Percentiles rank a stretch among this genome's conserved stretches.
Conservation (phyloP, 2,888 invertebrate species). For the Melangyna quadrimaculata region DNA sequence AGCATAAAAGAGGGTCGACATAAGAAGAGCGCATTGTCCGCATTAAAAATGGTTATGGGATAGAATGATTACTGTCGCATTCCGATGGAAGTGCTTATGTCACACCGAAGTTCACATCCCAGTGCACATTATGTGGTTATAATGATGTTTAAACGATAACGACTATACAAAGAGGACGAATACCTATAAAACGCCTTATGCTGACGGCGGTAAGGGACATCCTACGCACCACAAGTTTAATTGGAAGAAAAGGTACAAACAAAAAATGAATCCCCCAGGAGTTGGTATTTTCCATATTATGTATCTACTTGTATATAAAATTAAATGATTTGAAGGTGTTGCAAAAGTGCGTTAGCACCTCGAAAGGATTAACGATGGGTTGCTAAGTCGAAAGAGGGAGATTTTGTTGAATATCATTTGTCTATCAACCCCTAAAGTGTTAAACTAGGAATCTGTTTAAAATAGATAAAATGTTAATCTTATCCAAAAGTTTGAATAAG, state of each 20-base stretch:
- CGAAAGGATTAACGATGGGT: background rate
- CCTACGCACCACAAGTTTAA: conserved; percentile 3
- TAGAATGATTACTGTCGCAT: conserved; percentile 59
- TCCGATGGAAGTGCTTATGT: conserved; percentile 51
- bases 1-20: conserved; percentile 19
- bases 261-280: background rate
- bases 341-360: conserved; percentile 11
- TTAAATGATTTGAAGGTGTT: conserved; percentile 13
- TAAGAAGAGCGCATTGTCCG: conserved; percentile 59
- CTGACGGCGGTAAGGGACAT: background rate
- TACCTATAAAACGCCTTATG: background rate
- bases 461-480: background rate
- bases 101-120: conserved; percentile 44
- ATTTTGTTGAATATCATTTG: background rate
- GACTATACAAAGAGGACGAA: conserved; percentile 11
- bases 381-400: background rate
- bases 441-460: background rate
- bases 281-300: background rate
- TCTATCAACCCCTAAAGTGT: background rate
- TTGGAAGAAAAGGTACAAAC: background rate
- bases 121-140: conserved; percentile 47
- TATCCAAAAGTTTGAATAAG: background rate
- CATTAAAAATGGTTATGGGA: conserved; percentile 53
- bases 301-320: background rate
- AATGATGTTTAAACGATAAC: conserved; percentile 33